These are phyloP conservation scores for Alectura lathami DNA, from an alignment of 2,113 vertebrate genomes.

Conservation along the genomic window DNA sequence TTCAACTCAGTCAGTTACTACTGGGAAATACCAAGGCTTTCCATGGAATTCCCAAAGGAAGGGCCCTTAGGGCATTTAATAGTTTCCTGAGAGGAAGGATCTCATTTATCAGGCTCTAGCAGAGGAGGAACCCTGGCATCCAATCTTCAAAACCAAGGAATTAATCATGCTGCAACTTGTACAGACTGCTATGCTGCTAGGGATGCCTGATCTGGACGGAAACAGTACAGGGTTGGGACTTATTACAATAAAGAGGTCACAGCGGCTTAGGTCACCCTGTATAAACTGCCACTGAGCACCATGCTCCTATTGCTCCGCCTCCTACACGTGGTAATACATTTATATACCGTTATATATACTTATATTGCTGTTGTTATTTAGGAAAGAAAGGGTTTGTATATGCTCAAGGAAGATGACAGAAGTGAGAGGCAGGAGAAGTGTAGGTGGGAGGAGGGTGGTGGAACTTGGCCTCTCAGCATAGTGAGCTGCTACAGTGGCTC, in stretches of 20 bases:
- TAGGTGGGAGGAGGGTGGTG: not conserved
- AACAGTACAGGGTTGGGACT: not conserved
- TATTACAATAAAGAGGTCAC: not conserved
- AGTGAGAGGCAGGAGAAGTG: not conserved
- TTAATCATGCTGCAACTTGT: not conserved
- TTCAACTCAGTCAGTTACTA: not conserved
- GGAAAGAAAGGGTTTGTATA: not conserved
- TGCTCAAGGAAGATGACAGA: not conserved
- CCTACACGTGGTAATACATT: fast-evolving
- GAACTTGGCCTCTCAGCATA: not conserved
- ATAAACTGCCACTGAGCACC: not conserved
- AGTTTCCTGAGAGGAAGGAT: not conserved
- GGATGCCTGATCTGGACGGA: not conserved
- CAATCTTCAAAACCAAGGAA: not conserved
- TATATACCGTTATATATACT: too few species aligned
- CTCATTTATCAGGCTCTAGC: not conserved
- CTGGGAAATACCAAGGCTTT: not conserved
- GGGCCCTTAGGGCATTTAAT: not conserved
- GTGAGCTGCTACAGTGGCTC: not conserved
- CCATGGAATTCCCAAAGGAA: not conserved
- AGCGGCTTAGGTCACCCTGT: not conserved
- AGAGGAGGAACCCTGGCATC: not conserved
- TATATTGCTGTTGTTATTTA: not conserved
- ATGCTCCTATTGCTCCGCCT: not conserved
- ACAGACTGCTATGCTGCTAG: not conserved